phyloP scores from a whole-genome alignment of 2,113 vertebrate genomes.

The Xenopus borealis region DNA sequence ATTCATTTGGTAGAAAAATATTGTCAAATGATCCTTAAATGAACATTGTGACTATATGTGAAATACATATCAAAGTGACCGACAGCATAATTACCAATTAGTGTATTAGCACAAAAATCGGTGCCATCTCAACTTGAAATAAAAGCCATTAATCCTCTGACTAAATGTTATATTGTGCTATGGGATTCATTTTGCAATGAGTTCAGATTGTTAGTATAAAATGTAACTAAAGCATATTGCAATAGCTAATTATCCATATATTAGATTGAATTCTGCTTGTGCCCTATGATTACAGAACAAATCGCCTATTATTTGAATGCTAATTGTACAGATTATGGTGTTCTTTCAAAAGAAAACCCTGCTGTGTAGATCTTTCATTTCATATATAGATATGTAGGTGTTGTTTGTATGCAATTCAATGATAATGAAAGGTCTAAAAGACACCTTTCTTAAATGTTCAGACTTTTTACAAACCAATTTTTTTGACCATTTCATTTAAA shows the following conservation, averaged over 20 bases:
- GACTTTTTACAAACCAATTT: conserved; percentile 2
- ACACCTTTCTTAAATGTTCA: conserved; percentile 2
- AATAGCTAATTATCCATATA: conserved; percentile 76
- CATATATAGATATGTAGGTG: conserved; percentile 46
- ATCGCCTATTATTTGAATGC: conserved; percentile 77
- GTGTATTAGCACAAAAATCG: conserved; percentile 65
- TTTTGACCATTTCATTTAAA: background rate
- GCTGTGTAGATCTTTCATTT: conserved; percentile 41
- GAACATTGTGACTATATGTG: conserved; percentile 61
- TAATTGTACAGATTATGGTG: conserved; percentile 69
- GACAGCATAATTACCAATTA: conserved; percentile 83
- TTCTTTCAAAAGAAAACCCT: conserved; percentile 37
- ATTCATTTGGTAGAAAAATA: conserved; percentile 72
- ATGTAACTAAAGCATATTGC: conserved; percentile 72
- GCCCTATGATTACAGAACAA: conserved; percentile 70
- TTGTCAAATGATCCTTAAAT: conserved; percentile 57
- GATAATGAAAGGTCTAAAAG: conserved; percentile 14
- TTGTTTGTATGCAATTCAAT: conserved; percentile 40
- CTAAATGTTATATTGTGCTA: conserved; percentile 77
- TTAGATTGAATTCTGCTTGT: conserved; percentile 71
- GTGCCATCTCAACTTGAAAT: conserved; percentile 59
- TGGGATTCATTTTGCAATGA: conserved; percentile 80
- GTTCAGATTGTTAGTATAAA: conserved; percentile 74
- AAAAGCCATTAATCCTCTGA: conserved; percentile 69
- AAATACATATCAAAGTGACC: conserved; percentile 78